A percentile compares a stretch with the other conserved stretches of the same genome.
Evolutionary conservation across 2,797 vertebrate species (phyloP).

Genomic region (Coregonus suidteri): DNA sequence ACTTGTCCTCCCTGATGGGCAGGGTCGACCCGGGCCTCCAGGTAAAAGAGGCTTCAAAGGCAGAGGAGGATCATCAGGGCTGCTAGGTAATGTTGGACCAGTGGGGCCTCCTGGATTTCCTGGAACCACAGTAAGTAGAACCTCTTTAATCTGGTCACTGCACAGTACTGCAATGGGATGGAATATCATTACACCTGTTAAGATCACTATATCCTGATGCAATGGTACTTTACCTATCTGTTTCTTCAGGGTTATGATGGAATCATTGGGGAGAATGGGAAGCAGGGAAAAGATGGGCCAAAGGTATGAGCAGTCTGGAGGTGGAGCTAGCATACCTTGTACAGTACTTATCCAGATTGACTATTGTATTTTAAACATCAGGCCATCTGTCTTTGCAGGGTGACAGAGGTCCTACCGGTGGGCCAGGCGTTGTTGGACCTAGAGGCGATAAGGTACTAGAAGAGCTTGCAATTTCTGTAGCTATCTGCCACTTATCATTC

Average conservation of each 20-base stretch:
- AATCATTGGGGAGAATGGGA: conserved; percentile 72
- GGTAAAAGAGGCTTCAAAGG: conserved; percentile 73
- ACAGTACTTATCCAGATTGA: neutral
- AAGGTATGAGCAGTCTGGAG: conserved; percentile 62
- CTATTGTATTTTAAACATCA: neutral
- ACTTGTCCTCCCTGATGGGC: conserved; percentile 24
- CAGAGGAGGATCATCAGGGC: conserved; percentile 62
- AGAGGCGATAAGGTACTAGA: conserved; percentile 72
- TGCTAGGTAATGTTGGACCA: conserved; percentile 64
- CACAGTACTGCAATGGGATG: neutral
- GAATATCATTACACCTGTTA: neutral
- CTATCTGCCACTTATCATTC: neutral
- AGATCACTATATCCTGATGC: neutral
- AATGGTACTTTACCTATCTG: neutral
- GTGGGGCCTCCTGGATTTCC: conserved; percentile 62
- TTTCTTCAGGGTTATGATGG: conserved; percentile 75
- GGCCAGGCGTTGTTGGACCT: conserved; percentile 64
- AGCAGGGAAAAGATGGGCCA: conserved; percentile 71
- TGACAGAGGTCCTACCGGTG: conserved; percentile 64
- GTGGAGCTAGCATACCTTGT: neutral
- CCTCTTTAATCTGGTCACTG: neutral
- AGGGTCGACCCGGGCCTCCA: conserved; percentile 71
- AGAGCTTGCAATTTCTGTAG: neutral
- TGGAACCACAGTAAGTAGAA: conserved; percentile 67
- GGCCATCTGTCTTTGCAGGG: conserved; percentile 59